These are phyloP conservation scores for Galaxias olidus DNA, from an alignment of 2,797 vertebrate genomes.

Conservation along the genomic window DNA sequence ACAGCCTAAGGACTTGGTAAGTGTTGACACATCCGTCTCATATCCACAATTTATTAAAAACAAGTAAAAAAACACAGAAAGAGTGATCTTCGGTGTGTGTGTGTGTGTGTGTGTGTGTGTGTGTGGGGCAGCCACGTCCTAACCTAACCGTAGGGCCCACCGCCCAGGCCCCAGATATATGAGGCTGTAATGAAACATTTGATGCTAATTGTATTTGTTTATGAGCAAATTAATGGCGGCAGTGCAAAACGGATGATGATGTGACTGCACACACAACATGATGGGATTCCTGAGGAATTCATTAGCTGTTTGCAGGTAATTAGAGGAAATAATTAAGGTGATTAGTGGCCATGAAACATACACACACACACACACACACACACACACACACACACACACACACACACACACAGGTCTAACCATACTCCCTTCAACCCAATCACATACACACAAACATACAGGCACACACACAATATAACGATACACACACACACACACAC, in stretches of 20 bases:
- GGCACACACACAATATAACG: neutral
- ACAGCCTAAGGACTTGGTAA: conserved; percentile 41
- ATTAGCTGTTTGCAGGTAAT: conserved; percentile 99
- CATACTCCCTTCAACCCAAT: neutral
- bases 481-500: no score
- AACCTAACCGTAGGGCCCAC: conserved; percentile 34
- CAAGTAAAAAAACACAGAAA: conserved; percentile 32
- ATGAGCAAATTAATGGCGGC: conserved; percentile 98
- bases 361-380: conserved; percentile 10
- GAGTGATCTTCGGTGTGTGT: conserved; percentile 22
- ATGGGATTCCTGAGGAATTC: conserved; percentile 98
- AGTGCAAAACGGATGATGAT: conserved; percentile 98
- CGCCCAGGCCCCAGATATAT: conserved; percentile 60
- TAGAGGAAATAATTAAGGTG: conserved; percentile 99
- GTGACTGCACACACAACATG: conserved; percentile 96
- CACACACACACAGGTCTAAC: conserved; percentile 59
- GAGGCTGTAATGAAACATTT: conserved; percentile 95
- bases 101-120: conserved; percentile 1
- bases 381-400: conserved; percentile 29
- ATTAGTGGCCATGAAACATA: conserved; percentile 90
- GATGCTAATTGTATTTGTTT: conserved; percentile 99
- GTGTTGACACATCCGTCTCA: conserved; percentile 37
- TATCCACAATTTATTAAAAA: conserved; percentile 34
- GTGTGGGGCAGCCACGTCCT: conserved; percentile 36
- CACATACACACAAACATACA: neutral